phyloP scores from a whole-genome alignment of 2,797 vertebrate species.

The Molossus alvarezi region DNA sequence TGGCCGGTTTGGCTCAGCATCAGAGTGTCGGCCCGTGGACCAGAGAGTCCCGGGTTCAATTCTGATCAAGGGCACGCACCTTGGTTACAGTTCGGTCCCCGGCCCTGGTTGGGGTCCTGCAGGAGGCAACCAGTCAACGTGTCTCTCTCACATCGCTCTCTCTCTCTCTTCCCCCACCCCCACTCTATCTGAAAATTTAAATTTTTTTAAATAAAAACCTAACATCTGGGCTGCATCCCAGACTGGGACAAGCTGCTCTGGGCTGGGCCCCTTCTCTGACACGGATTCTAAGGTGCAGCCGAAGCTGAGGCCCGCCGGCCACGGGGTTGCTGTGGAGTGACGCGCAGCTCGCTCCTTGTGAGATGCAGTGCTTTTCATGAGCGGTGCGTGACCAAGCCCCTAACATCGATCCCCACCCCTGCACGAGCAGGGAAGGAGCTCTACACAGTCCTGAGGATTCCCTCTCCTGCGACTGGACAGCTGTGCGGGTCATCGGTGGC shows the following conservation, averaged over 20 bases:
- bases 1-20: not conserved
- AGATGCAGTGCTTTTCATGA: not conserved
- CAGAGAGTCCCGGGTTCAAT: not conserved
- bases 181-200: no score
- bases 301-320: not conserved
- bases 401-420: not conserved
- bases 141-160: not conserved
- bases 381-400: not conserved
- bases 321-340: not conserved
- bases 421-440: accelerated
- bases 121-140: not conserved
- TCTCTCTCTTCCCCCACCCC: not conserved
- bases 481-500: not conserved
- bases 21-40: not conserved
- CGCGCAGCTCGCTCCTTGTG: not conserved
- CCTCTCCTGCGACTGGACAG: accelerated
- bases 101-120: not conserved
- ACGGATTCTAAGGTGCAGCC: not conserved
- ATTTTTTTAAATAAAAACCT: not conserved
- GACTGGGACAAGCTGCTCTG: no score
- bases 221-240: not conserved
- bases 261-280: not conserved
- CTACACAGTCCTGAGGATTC: not conserved
- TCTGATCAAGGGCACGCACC: not conserved
- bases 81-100: no score